Evolutionary conservation across 2,888 invertebrate genomes (phyloP).

Genomic region (Drosophila colorata): DNA sequence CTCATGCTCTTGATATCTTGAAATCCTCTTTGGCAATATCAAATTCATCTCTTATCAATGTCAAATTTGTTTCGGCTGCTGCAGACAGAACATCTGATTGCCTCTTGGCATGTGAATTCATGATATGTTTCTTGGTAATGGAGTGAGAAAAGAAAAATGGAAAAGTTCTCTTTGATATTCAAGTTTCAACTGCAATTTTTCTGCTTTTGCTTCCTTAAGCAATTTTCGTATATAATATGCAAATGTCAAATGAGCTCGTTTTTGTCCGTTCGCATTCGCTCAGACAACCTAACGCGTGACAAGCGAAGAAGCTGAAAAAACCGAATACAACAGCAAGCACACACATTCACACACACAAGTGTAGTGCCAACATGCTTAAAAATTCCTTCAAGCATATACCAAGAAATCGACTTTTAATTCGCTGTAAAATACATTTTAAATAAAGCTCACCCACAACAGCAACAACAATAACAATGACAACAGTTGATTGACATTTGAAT

Average conservation of each 20-base stretch:
- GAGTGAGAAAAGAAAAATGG: background rate
- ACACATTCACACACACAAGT: background rate
- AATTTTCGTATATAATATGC: slow-evolving; percentile 37
- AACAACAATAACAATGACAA: slow-evolving; percentile 1
- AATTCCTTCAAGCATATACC: slow-evolving; percentile 22
- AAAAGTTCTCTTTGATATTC: slow-evolving; percentile 23
- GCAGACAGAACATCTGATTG: slow-evolving; percentile 22
- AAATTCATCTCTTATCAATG: slow-evolving; percentile 25
- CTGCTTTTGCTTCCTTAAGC: slow-evolving; percentile 18
- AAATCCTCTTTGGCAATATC: background rate
- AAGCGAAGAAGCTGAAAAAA: slow-evolving; percentile 37
- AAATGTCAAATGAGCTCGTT: slow-evolving; percentile 38
- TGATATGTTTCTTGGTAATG: slow-evolving; percentile 4
- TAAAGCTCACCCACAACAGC: slow-evolving; percentile 10
- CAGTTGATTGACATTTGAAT: slow-evolving; percentile 57
- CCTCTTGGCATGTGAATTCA: slow-evolving; percentile 8
- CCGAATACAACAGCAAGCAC: slow-evolving; percentile 9
- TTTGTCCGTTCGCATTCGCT: slow-evolving; percentile 31
- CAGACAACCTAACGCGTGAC: slow-evolving; percentile 60
- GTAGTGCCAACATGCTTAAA: slow-evolving; percentile 1
- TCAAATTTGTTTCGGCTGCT: slow-evolving; percentile 12
- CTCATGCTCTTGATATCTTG: background rate
- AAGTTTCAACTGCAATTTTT: slow-evolving; percentile 9
- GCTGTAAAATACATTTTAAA: slow-evolving; percentile 30
- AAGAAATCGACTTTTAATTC: slow-evolving; percentile 19